Percentiles rank a stretch among this genome's conserved stretches.
Evolutionary conservation across 2,888 invertebrate genomes (phyloP).

Genomic region (Shargacucullia verbasci): DNA sequence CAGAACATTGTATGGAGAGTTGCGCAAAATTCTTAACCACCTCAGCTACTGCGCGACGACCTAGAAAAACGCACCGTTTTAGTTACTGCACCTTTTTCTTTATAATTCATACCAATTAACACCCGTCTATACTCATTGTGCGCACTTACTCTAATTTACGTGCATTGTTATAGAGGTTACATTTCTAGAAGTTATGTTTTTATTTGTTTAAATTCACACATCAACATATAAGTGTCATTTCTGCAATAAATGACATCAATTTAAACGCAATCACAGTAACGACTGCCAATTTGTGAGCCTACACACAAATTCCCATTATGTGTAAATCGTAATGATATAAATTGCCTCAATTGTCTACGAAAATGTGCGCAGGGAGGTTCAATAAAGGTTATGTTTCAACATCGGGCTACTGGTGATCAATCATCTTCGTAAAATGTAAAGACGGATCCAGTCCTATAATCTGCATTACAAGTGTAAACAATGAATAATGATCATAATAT

Average conservation of each 20-base stretch:
- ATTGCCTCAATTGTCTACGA: slow-evolving; percentile 74
- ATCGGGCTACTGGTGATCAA: slow-evolving; percentile 66
- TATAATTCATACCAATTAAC: slow-evolving; percentile 33
- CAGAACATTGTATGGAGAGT: slow-evolving; percentile 71
- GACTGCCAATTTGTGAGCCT: slow-evolving; percentile 65
- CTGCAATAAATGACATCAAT: slow-evolving; percentile 73
- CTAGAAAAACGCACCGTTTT: slow-evolving; percentile 71
- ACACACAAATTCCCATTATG: slow-evolving; percentile 75
- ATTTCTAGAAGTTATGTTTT: slow-evolving; percentile 20
- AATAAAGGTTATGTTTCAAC: slow-evolving; percentile 73
- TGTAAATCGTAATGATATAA: slow-evolving; percentile 76
- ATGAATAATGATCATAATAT: slow-evolving; percentile 1
- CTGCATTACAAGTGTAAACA: slow-evolving; percentile 28
- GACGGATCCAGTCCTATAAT: slow-evolving; percentile 25
- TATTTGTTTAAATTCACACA: slow-evolving; percentile 38
- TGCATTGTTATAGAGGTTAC: slow-evolving; percentile 19
- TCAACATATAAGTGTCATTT: slow-evolving; percentile 59
- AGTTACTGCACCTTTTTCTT: slow-evolving; percentile 58
- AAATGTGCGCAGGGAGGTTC: slow-evolving; percentile 57
- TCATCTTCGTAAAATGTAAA: slow-evolving; percentile 48
- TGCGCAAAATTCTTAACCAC: slow-evolving; percentile 69
- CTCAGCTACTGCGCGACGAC: slow-evolving; percentile 63
- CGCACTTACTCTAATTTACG: slow-evolving; percentile 4
- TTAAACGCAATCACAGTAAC: slow-evolving; percentile 79
- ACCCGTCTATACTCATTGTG: slow-evolving; percentile 30